A percentile compares a stretch with the other conserved stretches of the same genome.
These are phyloP conservation scores for Synodontis membranacea DNA, from an alignment of 2,113 vertebrate genomes.

Conservation along the genomic window DNA sequence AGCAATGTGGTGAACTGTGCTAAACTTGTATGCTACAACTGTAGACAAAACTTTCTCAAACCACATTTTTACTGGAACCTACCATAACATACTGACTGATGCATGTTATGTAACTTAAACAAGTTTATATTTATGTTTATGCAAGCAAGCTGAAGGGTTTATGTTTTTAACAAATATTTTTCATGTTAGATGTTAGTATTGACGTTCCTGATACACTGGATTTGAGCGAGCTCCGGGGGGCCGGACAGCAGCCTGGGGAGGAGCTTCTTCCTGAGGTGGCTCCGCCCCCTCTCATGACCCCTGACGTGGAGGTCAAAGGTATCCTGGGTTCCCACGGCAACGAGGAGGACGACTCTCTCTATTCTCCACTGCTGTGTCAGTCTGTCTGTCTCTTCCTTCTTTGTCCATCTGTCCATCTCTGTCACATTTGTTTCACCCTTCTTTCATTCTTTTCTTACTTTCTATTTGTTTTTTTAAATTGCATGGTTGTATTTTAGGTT, in stretches of 20 bases:
- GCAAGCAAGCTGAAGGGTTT: background rate
- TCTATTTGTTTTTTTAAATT: slow-evolving; percentile 46
- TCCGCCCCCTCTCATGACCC: slow-evolving; percentile 92
- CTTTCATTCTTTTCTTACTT: slow-evolving; percentile 46
- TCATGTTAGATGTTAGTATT: slow-evolving; percentile 89
- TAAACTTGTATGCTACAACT: too few relatives aligned
- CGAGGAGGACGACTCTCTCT: slow-evolving; percentile 99
- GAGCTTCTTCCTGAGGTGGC: slow-evolving; percentile 97
- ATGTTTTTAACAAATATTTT: background rate
- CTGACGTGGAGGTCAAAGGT: slow-evolving; percentile 99
- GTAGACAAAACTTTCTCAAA: background rate
- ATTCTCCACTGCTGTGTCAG: slow-evolving; percentile 99
- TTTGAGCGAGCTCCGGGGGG: slow-evolving; percentile 84
- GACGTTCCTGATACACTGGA: slow-evolving; percentile 95
- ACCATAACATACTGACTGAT: background rate
- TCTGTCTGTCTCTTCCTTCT: slow-evolving; percentile 85
- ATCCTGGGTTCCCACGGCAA: slow-evolving; percentile 99
- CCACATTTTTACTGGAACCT: background rate
- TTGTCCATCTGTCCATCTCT: slow-evolving; percentile 41
- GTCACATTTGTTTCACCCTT: slow-evolving; percentile 53
- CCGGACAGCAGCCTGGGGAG: slow-evolving; percentile 91
- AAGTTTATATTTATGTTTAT: too few relatives aligned
- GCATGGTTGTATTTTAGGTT: background rate
- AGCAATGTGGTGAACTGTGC: background rate
- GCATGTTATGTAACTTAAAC: background rate